phyloP scores from a whole-genome alignment of 1,140 invertebrate species.

The Dreissena polymorpha region DNA sequence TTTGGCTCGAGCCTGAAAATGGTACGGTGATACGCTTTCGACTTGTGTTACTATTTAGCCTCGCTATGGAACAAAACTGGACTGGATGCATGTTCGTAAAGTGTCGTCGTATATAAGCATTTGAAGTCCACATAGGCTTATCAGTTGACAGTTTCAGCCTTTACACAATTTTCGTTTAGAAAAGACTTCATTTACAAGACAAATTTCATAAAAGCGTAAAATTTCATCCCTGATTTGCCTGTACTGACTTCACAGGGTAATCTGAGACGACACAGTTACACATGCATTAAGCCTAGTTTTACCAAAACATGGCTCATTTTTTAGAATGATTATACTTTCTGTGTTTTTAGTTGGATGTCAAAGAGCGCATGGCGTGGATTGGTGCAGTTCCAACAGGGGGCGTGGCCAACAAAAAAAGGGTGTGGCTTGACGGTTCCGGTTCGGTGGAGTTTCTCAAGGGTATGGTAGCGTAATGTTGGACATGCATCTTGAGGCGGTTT shows the following conservation, averaged over 20 bases:
- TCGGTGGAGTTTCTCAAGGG: background rate
- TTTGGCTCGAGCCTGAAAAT: background rate
- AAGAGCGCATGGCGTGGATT: constrained; percentile 18
- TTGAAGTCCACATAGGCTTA: no score
- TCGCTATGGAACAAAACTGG: background rate
- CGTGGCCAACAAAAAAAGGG: constrained; percentile 17
- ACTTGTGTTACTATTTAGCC: background rate
- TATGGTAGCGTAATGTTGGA: background rate
- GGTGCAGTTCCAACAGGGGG: background rate
- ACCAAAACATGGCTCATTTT: no score
- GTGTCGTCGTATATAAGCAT: no score
- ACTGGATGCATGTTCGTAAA: no score
- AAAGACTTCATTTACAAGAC: no score
- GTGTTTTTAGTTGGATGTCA: constrained; percentile 23
- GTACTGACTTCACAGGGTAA: no score
- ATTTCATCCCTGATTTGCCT: no score
- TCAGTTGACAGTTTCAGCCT: no score
- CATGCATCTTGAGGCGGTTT: background rate
- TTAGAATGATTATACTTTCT: background rate
- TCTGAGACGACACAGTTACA: no score
- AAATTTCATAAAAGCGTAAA: no score
- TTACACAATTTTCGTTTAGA: no score
- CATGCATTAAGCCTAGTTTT: no score
- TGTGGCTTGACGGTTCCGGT: constrained; percentile 43
- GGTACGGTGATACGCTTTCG: background rate